Evolutionary conservation across 2,797 vertebrate species (phyloP).

Genomic region (Echiichthys vipera): DNA sequence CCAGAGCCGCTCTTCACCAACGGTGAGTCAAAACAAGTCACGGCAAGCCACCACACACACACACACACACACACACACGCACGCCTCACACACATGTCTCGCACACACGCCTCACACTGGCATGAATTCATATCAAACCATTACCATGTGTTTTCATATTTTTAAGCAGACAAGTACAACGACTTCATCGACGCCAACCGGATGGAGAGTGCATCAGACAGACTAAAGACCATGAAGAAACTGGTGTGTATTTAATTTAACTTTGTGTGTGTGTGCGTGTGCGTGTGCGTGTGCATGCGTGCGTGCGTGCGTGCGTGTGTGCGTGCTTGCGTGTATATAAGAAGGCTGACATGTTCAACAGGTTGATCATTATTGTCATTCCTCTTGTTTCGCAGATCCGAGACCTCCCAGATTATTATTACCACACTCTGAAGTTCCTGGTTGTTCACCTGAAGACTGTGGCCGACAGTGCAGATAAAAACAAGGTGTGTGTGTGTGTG

Average conservation of each 20-base stretch:
- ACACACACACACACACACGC: neutral
- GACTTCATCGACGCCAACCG: slow-evolving; percentile 98
- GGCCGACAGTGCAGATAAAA: slow-evolving; percentile 94
- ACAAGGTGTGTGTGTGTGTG: slow-evolving; percentile 87
- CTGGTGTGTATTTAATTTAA: slow-evolving; percentile 81
- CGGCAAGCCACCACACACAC: slow-evolving; percentile 1
- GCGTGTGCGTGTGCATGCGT: neutral
- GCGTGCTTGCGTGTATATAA: neutral
- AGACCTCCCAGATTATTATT: slow-evolving; percentile 95
- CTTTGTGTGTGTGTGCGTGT: neutral
- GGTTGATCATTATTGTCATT: slow-evolving; percentile 24
- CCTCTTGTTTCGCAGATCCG: slow-evolving; percentile 84
- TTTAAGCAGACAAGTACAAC: slow-evolving; percentile 92
- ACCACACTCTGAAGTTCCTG: slow-evolving; percentile 95
- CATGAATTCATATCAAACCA: neutral
- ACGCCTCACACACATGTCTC: too few relatives aligned
- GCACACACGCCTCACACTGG: neutral
- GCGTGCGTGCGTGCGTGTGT: neutral
- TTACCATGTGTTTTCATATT: neutral
- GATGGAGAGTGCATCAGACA: slow-evolving; percentile 90
- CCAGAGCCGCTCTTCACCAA: slow-evolving; percentile 97
- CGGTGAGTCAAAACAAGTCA: slow-evolving; percentile 82
- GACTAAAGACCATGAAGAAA: slow-evolving; percentile 94
- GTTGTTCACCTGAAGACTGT: slow-evolving; percentile 95
- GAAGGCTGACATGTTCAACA: slow-evolving; percentile 22